Percentiles rank a stretch among this genome's conserved stretches.
These are phyloP conservation scores for Coelopa pilipes DNA, from an alignment of 2,888 invertebrate species.

Conservation along the genomic window DNA sequence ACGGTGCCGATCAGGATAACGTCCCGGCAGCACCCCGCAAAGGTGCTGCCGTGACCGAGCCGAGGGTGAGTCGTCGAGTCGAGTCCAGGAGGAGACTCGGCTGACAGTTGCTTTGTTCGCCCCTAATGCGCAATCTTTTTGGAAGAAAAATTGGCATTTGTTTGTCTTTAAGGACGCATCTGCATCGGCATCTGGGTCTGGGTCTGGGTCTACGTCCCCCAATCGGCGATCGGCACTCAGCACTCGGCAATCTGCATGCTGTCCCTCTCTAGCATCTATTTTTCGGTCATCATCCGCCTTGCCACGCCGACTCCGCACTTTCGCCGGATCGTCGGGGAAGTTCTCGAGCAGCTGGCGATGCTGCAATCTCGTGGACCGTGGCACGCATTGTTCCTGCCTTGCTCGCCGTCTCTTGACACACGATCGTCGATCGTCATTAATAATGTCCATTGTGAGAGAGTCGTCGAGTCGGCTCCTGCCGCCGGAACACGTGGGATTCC, in stretches of 20 bases:
- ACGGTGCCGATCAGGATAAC: conserved; percentile 17
- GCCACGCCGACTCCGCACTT: conserved; percentile 1
- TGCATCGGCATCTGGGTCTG: not conserved
- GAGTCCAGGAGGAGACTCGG: conserved; percentile 27
- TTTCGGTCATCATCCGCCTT: conserved; percentile 7
- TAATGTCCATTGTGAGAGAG: conserved; percentile 4
- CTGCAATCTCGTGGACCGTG: conserved; percentile 22
- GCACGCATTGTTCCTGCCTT: not conserved
- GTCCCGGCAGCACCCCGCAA: conserved; percentile 30
- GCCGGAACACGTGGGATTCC: conserved; percentile 16
- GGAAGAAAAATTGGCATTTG: not conserved
- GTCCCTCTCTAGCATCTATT: conserved; percentile 7
- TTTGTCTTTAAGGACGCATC: conserved; percentile 12
- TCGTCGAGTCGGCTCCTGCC: not conserved
- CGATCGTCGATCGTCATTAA: conserved; percentile 29
- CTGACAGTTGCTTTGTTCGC: conserved; percentile 25
- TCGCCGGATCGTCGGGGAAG: not conserved
- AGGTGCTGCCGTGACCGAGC: conserved; percentile 8
- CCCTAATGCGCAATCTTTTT: conserved; percentile 15
- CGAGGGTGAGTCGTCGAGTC: conserved; percentile 14
- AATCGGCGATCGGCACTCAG: conserved; percentile 26
- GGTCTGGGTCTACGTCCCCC: not conserved
- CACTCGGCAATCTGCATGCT: conserved; percentile 33
- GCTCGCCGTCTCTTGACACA: conserved; percentile 11
- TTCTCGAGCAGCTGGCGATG: conserved; percentile 17